Conservation (phyloP, 2,888 invertebrate genomes). For the Epinotia bilunana region DNA sequence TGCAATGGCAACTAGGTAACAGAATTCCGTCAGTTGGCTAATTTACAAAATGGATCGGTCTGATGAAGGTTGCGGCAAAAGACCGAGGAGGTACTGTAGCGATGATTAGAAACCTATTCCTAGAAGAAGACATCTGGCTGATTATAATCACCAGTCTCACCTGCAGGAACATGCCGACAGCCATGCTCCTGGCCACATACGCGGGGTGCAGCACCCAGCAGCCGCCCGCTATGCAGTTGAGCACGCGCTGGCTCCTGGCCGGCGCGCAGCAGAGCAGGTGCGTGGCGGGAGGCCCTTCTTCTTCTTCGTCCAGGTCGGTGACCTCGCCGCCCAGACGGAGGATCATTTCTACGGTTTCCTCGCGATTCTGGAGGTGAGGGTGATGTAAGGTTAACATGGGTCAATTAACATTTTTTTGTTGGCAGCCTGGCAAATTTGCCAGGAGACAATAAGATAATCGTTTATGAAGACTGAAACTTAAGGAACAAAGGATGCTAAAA, state of each 20-base stretch:
- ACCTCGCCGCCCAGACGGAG: conserved; percentile 86
- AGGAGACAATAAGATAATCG: no score
- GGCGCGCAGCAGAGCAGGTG: conserved; percentile 91
- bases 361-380: conserved; percentile 70
- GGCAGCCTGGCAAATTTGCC: no score
- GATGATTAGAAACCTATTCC: no score
- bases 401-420: neutral
- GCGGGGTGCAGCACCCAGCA: conserved; percentile 94
- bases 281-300: conserved; percentile 84
- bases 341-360: conserved; percentile 83
- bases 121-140: no score
- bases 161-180: conserved; percentile 63
- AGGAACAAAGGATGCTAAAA: no score
- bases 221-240: conserved; percentile 94
- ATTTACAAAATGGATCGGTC: no score
- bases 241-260: conserved; percentile 93
- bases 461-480: no score
- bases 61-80: no score
- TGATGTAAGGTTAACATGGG: no score
- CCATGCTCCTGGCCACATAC: conserved; percentile 88
- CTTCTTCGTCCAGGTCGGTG: conserved; percentile 72
- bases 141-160: neutral
- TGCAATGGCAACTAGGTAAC: no score
- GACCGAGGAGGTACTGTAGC: no score
- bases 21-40: no score